Conservation (phyloP, 2,113 vertebrate genomes). For the Brachirus orientalis region DNA sequence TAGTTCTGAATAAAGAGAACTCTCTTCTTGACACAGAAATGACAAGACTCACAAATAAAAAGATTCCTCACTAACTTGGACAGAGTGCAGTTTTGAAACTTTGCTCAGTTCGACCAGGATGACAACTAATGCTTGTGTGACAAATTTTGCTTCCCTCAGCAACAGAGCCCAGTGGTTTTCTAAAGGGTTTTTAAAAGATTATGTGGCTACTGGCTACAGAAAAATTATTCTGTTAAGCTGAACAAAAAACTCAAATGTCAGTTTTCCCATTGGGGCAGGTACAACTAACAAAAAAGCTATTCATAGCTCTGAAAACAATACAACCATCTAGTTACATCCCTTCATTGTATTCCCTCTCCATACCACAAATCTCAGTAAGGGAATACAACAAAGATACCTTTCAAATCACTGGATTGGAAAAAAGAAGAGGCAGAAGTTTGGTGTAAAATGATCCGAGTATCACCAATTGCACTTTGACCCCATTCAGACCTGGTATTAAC, state of each 20-base stretch:
- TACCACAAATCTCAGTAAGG: too few relatives aligned
- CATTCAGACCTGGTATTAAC: too few relatives aligned
- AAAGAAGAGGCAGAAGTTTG: neutral
- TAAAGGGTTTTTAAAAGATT: too few relatives aligned
- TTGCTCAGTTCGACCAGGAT: too few relatives aligned
- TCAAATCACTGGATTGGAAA: conserved; percentile 16
- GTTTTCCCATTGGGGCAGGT: neutral
- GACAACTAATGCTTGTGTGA: neutral
- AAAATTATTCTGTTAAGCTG: neutral
- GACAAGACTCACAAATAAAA: too few relatives aligned
- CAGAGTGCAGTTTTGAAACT: neutral
- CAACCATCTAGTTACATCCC: conserved; percentile 15
- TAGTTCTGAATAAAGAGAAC: neutral
- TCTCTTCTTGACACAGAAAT: too few relatives aligned
- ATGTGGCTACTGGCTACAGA: too few relatives aligned
- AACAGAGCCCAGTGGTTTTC: neutral
- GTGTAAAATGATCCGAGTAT: conserved; percentile 22
- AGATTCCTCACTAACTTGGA: neutral
- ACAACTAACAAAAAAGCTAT: conserved; percentile 2
- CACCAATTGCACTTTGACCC: neutral
- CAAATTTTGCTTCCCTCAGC: neutral
- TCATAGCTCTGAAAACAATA: neutral
- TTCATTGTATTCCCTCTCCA: too few relatives aligned
- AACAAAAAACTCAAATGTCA: neutral
- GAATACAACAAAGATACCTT: conserved; percentile 41